Base-by-base conservation (phyloP, 2,113 vertebrate genomes). In the Scatophagus argus region DNA sequence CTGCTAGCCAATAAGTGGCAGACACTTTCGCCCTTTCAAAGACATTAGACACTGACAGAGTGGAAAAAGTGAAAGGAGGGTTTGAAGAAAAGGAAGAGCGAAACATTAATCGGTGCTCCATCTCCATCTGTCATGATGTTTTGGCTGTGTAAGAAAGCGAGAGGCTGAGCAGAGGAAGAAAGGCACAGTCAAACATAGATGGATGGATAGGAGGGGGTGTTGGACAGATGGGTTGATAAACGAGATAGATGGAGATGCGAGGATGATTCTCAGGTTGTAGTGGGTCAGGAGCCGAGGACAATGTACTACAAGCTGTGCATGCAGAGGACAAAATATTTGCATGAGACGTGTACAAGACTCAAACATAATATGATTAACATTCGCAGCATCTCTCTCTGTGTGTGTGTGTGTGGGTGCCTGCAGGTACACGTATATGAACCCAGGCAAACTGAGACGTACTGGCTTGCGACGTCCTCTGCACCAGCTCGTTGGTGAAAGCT, bases 381-480 rank as follows among this genome's bases (percentile, higher is more conserved):
- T 2, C 46, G 77, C 36, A 43, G 32, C 31, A 41, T 54, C 8
- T 56, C 27, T 12, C 34, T 36, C 55, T 51, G 44, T 25, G 13
- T 25, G 32, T 64, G 16, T 23, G 41, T 71, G 38, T 56, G 38
- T 13, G 43, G 32, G 32, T 29, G 77, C n/a, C 46, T 43, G 71
- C 36, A 70, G 36, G 62, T 64, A 32, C n/a, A 65, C n/a, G 17
- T 3, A 8, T 41, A 46, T 61, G 32, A 81, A 39, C 16, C 41
- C 67, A 55, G 77, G 63, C 25, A 79, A 80, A 78, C n/a, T 54
- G 71, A 77, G 69, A 99, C 98, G 89, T 99, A 99, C 98, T 99
- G 93, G 98, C 97, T 97, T 99, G 98, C 68, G 97, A 95, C 43
- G 98, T 99, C 92, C 95, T 96, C 91, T 98, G 97, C 76, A 95